phyloP scores from a whole-genome alignment of 2,797 vertebrate genomes.

The Fringilla coelebs region DNA sequence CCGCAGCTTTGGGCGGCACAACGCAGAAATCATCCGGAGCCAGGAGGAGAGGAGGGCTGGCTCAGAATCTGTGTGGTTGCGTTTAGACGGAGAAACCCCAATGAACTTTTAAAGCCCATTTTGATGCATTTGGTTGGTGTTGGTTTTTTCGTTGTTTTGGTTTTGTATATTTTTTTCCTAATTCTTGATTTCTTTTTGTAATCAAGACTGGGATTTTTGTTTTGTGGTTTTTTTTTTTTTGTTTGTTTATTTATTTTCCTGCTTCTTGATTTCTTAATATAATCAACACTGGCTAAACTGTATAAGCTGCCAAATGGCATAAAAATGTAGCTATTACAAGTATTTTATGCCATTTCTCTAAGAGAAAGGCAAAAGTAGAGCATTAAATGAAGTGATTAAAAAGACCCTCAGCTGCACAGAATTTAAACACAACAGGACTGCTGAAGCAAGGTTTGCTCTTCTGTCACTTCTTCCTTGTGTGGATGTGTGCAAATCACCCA shows the following conservation, averaged over 20 bases:
- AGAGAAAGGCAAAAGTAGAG: background rate
- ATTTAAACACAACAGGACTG: background rate
- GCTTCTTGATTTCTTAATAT: background rate
- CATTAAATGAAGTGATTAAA: background rate
- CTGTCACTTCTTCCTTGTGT: background rate
- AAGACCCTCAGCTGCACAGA: background rate
- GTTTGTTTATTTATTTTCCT: background rate
- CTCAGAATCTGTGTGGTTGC: background rate
- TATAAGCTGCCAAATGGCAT: background rate
- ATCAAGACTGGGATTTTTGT: background rate
- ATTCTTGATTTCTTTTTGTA: background rate
- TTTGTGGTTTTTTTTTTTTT: background rate
- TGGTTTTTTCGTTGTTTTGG: background rate
- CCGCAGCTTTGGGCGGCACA: background rate
- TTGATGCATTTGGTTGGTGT: background rate
- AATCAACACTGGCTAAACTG: background rate
- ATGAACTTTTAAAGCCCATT: background rate
- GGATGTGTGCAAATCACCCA: background rate
- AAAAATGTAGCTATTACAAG: background rate
- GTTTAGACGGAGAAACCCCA: background rate
- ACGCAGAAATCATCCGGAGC: background rate
- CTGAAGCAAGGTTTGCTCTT: background rate
- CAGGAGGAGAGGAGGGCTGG: background rate
- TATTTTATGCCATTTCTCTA: background rate
- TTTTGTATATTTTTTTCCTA: background rate